A percentile compares a stretch with the other conserved stretches of the same genome.
phyloP scores from a whole-genome alignment of 2,888 invertebrate genomes.

The Ischnus inquisitorius region DNA sequence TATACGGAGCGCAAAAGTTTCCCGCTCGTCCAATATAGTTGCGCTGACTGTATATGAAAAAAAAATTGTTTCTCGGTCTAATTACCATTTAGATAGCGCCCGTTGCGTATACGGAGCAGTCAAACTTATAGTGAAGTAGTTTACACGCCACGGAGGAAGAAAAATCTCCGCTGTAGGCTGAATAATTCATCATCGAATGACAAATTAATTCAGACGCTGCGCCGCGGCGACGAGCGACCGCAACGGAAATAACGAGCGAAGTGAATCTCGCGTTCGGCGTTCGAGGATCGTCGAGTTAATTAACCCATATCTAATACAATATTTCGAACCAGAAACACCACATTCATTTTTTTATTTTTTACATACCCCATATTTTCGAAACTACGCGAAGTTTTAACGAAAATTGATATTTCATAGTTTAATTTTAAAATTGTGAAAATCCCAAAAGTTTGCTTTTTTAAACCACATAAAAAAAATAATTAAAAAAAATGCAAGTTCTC shows the following conservation, averaged over 20 bases:
- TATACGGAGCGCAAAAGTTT: background rate
- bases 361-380: too few relatives aligned
- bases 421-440: too few relatives aligned
- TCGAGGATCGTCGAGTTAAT: background rate
- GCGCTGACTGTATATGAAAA: background rate
- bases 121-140: slow-evolving; percentile 5
- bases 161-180: slow-evolving; percentile 22
- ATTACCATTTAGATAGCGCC: slow-evolving; percentile 62
- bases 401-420: too few relatives aligned
- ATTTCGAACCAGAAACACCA: too few relatives aligned
- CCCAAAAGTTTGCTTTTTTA: background rate
- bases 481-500: background rate
- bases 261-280: background rate
- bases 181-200: slow-evolving; percentile 58
- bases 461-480: background rate
- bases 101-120: slow-evolving; percentile 5
- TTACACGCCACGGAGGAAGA: background rate
- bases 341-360: too few relatives aligned
- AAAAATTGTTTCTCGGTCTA: slow-evolving; percentile 24
- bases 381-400: too few relatives aligned
- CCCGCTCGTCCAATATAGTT: background rate
- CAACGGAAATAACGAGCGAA: slow-evolving; percentile 32
- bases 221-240: background rate
- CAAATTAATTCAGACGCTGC: slow-evolving; percentile 31
- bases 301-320: background rate